Conservation (phyloP, 2,888 invertebrate genomes). For the Anthophora plumipes region DNA sequence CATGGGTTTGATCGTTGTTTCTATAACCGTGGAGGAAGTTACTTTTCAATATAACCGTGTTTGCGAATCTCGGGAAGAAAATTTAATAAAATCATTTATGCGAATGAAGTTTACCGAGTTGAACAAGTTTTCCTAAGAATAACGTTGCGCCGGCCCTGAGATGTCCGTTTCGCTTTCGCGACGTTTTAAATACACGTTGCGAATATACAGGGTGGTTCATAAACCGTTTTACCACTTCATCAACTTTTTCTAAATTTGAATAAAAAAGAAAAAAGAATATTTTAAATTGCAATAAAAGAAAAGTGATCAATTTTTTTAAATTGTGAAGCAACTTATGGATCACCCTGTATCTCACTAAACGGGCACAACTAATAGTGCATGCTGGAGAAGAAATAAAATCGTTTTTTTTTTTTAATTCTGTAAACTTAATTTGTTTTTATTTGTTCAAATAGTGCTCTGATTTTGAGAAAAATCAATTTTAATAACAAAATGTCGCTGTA, state of each 20-base stretch:
- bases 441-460: no score
- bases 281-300: no score
- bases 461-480: no score
- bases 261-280: no score
- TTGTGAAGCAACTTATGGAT: no score
- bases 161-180: conserved; percentile 32
- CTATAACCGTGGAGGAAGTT: conserved; percentile 47
- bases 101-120: conserved; percentile 62
- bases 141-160: conserved; percentile 31
- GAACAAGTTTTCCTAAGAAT: conserved; percentile 46
- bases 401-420: background rate
- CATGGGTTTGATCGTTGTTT: conserved; percentile 49
- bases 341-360: conserved; percentile 11
- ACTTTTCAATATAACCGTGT: conserved; percentile 68
- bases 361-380: conserved; percentile 26
- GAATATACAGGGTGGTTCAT: no score
- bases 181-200: background rate
- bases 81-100: conserved; percentile 72
- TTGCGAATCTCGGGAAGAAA: conserved; percentile 66
- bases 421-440: background rate
- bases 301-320: no score
- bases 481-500: no score
- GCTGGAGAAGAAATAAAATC: background rate
- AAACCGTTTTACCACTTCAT: no score
- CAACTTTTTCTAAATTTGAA: no score